A percentile compares a stretch with the other conserved stretches of the same genome.
Evolutionary conservation across 1,140 invertebrate genomes (phyloP).

Genomic region (Rhagoletis pomonella): DNA sequence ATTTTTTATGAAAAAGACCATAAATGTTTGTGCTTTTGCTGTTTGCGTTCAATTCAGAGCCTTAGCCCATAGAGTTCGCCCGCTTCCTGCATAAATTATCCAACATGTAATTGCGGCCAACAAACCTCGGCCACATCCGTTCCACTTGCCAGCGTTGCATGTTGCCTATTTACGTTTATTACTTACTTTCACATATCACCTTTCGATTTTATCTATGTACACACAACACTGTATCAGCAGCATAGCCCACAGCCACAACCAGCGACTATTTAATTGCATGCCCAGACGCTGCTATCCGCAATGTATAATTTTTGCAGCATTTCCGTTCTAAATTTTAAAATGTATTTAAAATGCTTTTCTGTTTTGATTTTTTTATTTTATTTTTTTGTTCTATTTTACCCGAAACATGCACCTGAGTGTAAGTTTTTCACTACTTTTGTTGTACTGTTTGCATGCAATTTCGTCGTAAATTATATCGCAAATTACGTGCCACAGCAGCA

Average conservation of each 20-base stretch:
- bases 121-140: background rate
- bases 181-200: background rate
- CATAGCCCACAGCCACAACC: background rate
- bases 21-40: no score
- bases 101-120: background rate
- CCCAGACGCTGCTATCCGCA: background rate
- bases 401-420: background rate
- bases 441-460: slow-evolving; percentile 11
- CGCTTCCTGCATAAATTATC: background rate
- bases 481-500: slow-evolving; percentile 17
- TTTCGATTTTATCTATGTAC: background rate
- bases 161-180: background rate
- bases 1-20: no score
- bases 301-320: background rate
- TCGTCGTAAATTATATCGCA: slow-evolving; percentile 27
- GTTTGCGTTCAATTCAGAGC: no score
- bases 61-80: background rate
- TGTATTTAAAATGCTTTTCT: slow-evolving; percentile 5
- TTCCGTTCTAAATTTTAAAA: slow-evolving; percentile 46
- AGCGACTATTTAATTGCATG: background rate
- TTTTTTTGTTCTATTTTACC: background rate
- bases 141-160: slow-evolving; percentile 32
- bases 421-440: background rate
- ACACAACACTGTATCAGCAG: background rate
- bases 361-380: background rate